Evolutionary conservation across 2,797 vertebrate species (phyloP).

Genomic region (Hirundo rustica): DNA sequence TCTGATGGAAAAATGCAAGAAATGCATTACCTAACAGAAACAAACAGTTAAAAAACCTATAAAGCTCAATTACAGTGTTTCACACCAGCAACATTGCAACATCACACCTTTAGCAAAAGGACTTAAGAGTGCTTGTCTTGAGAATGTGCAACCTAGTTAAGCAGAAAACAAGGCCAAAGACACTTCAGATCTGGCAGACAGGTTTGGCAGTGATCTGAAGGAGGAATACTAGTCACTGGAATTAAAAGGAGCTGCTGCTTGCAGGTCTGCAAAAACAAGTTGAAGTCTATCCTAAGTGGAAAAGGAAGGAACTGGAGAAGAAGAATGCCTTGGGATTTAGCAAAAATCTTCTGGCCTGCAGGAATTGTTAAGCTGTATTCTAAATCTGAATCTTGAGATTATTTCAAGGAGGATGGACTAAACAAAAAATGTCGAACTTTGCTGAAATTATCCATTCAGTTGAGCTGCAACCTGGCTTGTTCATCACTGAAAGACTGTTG

Average conservation of each 20-base stretch:
- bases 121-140: neutral
- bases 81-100: neutral
- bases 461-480: neutral
- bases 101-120: neutral
- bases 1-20: neutral
- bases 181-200: slow-evolving; percentile 1
- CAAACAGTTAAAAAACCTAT: neutral
- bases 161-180: neutral
- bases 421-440: neutral
- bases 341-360: neutral
- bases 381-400: neutral
- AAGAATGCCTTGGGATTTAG: neutral
- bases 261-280: slow-evolving; percentile 20
- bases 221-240: slow-evolving; percentile 25
- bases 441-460: neutral
- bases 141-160: neutral
- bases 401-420: neutral
- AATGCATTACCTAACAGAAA: neutral
- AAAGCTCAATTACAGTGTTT: neutral
- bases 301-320: slow-evolving; percentile 10
- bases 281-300: neutral
- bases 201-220: slow-evolving; percentile 4
- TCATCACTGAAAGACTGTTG: neutral
- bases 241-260: slow-evolving; percentile 3
- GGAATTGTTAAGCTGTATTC: neutral